Evolutionary conservation across 2,113 vertebrate genomes (phyloP).

Genomic region (Eurystomus gularis): DNA sequence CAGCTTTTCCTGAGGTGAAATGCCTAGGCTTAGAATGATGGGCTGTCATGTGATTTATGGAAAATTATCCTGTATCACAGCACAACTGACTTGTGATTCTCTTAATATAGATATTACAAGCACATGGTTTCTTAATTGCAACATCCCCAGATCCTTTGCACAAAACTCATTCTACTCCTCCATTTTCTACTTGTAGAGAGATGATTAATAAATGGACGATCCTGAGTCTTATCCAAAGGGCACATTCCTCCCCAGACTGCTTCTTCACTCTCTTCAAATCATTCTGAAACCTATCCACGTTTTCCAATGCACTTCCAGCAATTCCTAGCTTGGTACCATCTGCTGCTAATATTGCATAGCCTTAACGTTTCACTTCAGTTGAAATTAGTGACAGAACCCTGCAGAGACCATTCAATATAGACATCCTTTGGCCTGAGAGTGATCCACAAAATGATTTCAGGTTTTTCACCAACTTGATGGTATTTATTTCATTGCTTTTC

Average conservation of each 20-base stretch:
- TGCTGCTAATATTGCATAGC: conserved; percentile 7
- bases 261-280: not conserved
- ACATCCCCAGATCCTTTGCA: not conserved
- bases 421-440: conserved; percentile 9
- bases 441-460: not conserved
- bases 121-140: not conserved
- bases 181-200: not conserved
- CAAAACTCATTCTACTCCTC: not conserved
- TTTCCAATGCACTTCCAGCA: not conserved
- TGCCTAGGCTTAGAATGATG: not conserved
- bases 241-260: not conserved
- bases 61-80: not conserved
- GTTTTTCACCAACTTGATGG: not conserved
- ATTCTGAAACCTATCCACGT: not conserved
- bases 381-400: conserved; percentile 40
- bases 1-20: not conserved
- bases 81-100: too few relatives aligned
- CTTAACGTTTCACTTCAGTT: not conserved
- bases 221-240: not conserved
- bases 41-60: accelerated
- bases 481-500: not conserved
- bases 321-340: not conserved
- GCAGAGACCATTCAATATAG: not conserved
- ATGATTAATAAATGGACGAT: not conserved
- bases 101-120: too few relatives aligned